Evolutionary conservation across 2,113 vertebrate genomes (phyloP), one percentile per base, ranked within the genome.

Genomic region (Craseonycteris thonglongyai): DNA sequence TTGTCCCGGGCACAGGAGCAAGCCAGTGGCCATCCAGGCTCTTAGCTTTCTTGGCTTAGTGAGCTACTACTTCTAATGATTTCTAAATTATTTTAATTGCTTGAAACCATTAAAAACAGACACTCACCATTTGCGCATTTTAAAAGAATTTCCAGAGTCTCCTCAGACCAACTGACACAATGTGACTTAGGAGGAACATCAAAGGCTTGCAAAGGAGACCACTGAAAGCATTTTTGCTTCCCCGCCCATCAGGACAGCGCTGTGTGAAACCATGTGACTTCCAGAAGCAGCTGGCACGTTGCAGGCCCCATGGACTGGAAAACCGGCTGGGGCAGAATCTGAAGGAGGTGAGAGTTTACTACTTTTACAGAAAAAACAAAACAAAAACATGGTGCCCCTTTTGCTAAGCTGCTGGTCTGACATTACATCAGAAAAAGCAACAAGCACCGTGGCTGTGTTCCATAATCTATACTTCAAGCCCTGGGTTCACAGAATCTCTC

Each of bases 41-140:
- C 42, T 38, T 40, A 65, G 58, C 80, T 94, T 76, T 78, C 79
- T 84, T 51, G 91, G 71, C 87, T 91, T 92, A 93, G 96, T 59
- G 87, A 93, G 71, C 87, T 91, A 80, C 90, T 96, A 95, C 88
- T 90, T 93, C 93, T 90, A 75, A 96, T 97, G 94, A 91, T 93
- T 97, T 96, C 91, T 82, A 94, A 78, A n/a, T 94, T 94, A 94
- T 97, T 97, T 97, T 93, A 84, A 97, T 97, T 96, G 88, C 88
- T 97, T 92, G 85, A 96, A 97, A 92, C 59, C 74, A 95, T 97
- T 93, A 89, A 95, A 92, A 85, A 94, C 95, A 92, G 47, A 87
- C 68, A 80, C 65, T 95, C 76, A 42, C 33, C 80, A 96, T 89
- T 95, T 96, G 61, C 68, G 19, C 71, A 84, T 91, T 97, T 96